phyloP scores from a whole-genome alignment of 1,140 invertebrate genomes.

The Pseudachorutes palmiensis region DNA sequence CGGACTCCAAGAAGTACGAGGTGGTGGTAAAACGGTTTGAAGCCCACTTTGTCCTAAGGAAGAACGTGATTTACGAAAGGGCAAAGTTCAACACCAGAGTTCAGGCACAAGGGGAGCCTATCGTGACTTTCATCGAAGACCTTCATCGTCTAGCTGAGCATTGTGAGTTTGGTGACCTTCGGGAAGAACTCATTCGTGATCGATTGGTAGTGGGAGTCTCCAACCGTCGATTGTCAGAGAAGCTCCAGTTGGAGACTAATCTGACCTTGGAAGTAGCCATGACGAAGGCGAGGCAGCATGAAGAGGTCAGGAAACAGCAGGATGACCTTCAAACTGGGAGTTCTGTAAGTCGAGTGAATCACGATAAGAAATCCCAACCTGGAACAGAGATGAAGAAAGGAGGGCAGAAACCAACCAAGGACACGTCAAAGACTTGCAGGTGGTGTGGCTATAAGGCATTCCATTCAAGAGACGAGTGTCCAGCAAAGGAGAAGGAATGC shows the following conservation, averaged over 20 bases:
- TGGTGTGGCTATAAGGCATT: too few species aligned
- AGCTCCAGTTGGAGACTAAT: constrained; percentile 33
- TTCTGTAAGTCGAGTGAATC: too few species aligned
- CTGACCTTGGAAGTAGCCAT: constrained; percentile 37
- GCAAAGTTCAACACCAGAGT: constrained; percentile 41
- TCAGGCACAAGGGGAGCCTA: constrained; percentile 40
- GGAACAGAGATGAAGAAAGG: too few species aligned
- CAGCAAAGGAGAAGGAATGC: too few species aligned
- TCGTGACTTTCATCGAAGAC: constrained; percentile 42
- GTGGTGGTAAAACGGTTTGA: constrained; percentile 34
- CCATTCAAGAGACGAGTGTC: too few species aligned
- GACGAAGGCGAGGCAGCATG: constrained; percentile 30
- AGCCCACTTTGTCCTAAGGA: constrained; percentile 41
- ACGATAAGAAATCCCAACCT: too few species aligned
- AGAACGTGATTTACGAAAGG: constrained; percentile 42
- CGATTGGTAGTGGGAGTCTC: constrained; percentile 41
- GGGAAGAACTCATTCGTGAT: constrained; percentile 42
- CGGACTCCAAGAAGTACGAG: constrained; percentile 25
- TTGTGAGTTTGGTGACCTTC: constrained; percentile 41
- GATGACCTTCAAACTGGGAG: not conserved
- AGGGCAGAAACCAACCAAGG: too few species aligned
- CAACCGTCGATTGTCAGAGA: constrained; percentile 36
- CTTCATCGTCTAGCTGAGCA: constrained; percentile 40
- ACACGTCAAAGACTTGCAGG: too few species aligned
- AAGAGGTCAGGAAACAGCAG: constrained; percentile 31